Percentiles rank a stretch among this genome's conserved stretches.
Evolutionary conservation across 2,888 invertebrate species (phyloP).

Genomic region (Eueremaeus valkanovi): DNA sequence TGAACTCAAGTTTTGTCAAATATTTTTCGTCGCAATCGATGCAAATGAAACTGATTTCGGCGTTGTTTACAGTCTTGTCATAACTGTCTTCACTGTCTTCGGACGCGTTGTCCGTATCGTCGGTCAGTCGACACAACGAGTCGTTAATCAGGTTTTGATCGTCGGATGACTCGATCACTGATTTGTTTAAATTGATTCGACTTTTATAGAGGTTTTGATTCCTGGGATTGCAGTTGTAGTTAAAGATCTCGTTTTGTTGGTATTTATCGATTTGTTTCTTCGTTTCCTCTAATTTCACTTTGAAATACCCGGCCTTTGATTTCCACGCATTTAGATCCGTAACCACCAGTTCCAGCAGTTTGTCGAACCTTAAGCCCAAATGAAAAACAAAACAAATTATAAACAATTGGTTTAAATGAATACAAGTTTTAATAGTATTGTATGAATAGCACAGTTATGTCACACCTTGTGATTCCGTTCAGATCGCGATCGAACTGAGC

Average conservation of each 20-base stretch:
- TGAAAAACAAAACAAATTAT: not conserved
- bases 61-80: not conserved
- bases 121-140: not conserved
- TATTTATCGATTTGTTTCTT: slow-evolving; percentile 9
- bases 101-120: not conserved
- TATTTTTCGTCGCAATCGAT: not conserved
- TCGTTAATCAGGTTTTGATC: not conserved
- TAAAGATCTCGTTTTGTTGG: slow-evolving; percentile 22
- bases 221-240: not conserved
- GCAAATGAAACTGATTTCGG: not conserved
- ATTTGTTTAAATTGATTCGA: not conserved
- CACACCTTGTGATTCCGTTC: slow-evolving; percentile 20
- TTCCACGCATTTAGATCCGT: not conserved
- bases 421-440: not conserved
- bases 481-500: slow-evolving; percentile 9
- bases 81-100: not conserved
- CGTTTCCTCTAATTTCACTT: not conserved
- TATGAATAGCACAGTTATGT: not conserved
- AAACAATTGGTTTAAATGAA: no score
- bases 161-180: no score
- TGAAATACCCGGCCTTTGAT: slow-evolving; percentile 5
- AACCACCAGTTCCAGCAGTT: not conserved
- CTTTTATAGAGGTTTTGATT: slow-evolving; percentile 26
- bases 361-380: not conserved
- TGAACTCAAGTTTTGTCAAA: slow-evolving; percentile 10